Conservation (phyloP, 2,888 invertebrate species). For the Napeogenes sylphis region DNA sequence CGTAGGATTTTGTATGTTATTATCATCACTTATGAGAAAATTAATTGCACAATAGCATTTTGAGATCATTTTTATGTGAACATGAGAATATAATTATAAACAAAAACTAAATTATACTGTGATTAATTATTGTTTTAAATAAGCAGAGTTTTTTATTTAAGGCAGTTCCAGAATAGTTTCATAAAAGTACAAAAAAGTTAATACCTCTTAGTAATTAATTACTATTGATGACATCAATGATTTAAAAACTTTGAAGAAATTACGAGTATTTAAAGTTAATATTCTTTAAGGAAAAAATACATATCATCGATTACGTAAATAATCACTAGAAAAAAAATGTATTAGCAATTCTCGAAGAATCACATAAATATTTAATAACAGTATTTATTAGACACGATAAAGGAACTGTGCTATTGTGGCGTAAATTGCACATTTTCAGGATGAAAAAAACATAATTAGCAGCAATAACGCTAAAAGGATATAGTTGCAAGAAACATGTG, state of each 20-base stretch:
- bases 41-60: conserved; percentile 38
- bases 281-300: no score
- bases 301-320: no score
- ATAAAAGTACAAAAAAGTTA: no score
- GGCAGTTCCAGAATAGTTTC: no score
- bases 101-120: conserved; percentile 16
- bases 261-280: no score
- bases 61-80: conserved; percentile 17
- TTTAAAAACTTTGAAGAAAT: no score
- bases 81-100: conserved; percentile 24
- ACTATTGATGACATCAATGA: no score
- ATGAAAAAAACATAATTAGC: conserved; percentile 32
- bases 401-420: conserved; percentile 8
- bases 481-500: conserved; percentile 51
- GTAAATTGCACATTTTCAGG: conserved; percentile 23
- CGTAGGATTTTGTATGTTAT: conserved; percentile 55
- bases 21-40: conserved; percentile 50
- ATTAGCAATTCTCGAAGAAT: no score
- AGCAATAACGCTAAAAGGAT: conserved; percentile 53
- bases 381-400: background rate
- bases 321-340: no score
- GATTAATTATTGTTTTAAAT: conserved; percentile 14
- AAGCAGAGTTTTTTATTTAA: no score
- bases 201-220: no score
- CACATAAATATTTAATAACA: no score